Percentiles rank a stretch among this genome's conserved stretches.
Evolutionary conservation across 2,797 vertebrate genomes (phyloP).

Genomic region (Xiphorhynchus erythropygius): DNA sequence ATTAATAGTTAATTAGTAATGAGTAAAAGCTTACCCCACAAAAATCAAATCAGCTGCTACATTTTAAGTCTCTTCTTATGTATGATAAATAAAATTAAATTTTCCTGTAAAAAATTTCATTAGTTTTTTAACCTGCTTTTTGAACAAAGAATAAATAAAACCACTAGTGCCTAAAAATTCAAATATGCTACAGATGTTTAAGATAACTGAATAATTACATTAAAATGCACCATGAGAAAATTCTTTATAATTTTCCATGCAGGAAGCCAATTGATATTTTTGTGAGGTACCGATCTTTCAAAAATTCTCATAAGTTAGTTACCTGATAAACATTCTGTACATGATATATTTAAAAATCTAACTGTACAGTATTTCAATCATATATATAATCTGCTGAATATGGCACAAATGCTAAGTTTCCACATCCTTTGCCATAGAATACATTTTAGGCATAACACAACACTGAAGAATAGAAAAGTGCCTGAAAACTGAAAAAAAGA

Average conservation of each 20-base stretch:
- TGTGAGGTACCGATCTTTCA: slow-evolving; percentile 64
- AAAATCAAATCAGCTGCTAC: slow-evolving; percentile 58
- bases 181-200: slow-evolving; percentile 41
- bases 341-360: slow-evolving; percentile 55
- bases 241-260: slow-evolving; percentile 20
- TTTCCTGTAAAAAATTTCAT: neutral
- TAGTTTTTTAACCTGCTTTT: slow-evolving; percentile 15
- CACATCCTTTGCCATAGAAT: slow-evolving; percentile 75
- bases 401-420: slow-evolving; percentile 78
- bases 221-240: slow-evolving; percentile 46
- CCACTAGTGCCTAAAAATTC: slow-evolving; percentile 4
- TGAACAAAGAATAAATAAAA: slow-evolving; percentile 62
- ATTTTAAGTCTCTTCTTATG: neutral
- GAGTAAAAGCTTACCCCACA: slow-evolving; percentile 40
- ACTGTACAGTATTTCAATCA: slow-evolving; percentile 73
- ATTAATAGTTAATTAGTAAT: slow-evolving; percentile 3
- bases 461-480: slow-evolving; percentile 77
- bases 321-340: slow-evolving; percentile 61
- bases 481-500: slow-evolving; percentile 14
- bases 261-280: slow-evolving; percentile 55
- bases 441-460: slow-evolving; percentile 80
- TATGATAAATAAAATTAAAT: slow-evolving; percentile 9
- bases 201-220: slow-evolving; percentile 24
- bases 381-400: slow-evolving; percentile 71
- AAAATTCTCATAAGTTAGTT: slow-evolving; percentile 67